phyloP scores from a whole-genome alignment of 2,113 vertebrate species.

The Notarius lentiginosus region DNA sequence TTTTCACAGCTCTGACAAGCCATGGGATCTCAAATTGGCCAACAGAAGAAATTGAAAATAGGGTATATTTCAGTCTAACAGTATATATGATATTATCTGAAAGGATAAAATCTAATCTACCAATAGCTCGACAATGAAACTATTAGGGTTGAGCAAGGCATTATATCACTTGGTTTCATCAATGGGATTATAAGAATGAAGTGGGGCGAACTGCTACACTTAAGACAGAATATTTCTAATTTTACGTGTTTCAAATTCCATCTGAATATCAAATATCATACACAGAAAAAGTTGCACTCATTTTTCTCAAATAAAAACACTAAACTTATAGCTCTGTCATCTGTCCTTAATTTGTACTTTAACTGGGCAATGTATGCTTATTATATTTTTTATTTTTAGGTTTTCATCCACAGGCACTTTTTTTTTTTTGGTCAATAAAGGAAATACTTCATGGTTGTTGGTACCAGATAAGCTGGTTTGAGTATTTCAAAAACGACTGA shows the following conservation, averaged over 20 bases:
- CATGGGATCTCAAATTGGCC: constrained; percentile 53
- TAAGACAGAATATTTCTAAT: not conserved
- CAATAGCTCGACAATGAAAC: not conserved
- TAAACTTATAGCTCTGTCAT: not conserved
- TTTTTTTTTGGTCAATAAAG: too few relatives aligned
- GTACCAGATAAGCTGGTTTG: not conserved
- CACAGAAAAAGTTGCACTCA: not conserved
- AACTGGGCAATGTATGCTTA: not conserved
- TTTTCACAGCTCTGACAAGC: constrained; percentile 57
- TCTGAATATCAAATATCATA: not conserved
- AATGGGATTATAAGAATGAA: not conserved
- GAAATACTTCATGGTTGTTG: too few relatives aligned
- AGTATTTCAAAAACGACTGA: not conserved
- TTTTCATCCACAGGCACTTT: not conserved
- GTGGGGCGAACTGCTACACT: not conserved
- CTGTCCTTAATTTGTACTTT: not conserved
- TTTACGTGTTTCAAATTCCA: not conserved
- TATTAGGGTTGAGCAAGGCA: not conserved
- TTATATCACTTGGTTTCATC: not conserved
- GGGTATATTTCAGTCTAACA: not conserved
- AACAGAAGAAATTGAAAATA: constrained; percentile 24
- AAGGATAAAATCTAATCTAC: not conserved
- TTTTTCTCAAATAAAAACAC: not conserved
- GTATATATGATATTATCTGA: not conserved
- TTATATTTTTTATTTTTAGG: not conserved